Percentiles rank a stretch among this genome's conserved stretches.
phyloP scores from a whole-genome alignment of 1,140 invertebrate species.

The Halesus radiatus region DNA sequence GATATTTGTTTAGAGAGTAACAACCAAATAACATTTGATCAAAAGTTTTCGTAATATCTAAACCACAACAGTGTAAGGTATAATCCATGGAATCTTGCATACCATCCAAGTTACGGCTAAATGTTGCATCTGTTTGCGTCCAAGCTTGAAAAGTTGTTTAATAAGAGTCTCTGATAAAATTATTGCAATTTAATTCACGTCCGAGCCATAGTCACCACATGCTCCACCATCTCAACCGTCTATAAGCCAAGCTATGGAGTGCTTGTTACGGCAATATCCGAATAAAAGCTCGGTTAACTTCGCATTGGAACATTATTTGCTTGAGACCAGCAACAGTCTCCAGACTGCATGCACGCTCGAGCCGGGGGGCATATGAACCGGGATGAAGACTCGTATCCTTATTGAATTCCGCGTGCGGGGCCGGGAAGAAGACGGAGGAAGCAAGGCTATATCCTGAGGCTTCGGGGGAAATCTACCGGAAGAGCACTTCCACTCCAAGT shows the following conservation, averaged over 20 bases:
- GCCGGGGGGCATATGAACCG: slow-evolving; percentile 2
- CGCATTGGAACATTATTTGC: slow-evolving; percentile 12
- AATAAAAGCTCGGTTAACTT: slow-evolving; percentile 44
- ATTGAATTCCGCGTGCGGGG: slow-evolving; percentile 21
- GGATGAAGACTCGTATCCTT: slow-evolving; percentile 21
- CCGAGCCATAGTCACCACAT: neutral
- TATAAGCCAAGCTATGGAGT: neutral
- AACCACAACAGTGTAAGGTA: too few species aligned
- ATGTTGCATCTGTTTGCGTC: too few species aligned
- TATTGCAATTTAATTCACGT: neutral
- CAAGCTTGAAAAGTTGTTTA: too few species aligned
- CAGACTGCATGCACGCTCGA: slow-evolving; percentile 1
- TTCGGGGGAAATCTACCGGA: slow-evolving; percentile 32
- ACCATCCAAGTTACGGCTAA: too few species aligned
- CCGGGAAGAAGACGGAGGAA: neutral
- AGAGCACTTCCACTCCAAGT: slow-evolving; percentile 39
- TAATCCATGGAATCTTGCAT: too few species aligned
- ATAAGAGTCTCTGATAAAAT: too few species aligned
- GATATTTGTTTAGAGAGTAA: too few species aligned
- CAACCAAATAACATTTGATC: too few species aligned
- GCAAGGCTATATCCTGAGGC: slow-evolving; percentile 24
- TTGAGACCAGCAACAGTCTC: slow-evolving; percentile 4
- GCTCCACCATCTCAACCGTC: neutral
- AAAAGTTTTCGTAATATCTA: too few species aligned
- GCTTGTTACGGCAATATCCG: neutral